Base-by-base conservation (phyloP, 92 coral and sea anemone genomes). In the Bergia sp. region DNA sequence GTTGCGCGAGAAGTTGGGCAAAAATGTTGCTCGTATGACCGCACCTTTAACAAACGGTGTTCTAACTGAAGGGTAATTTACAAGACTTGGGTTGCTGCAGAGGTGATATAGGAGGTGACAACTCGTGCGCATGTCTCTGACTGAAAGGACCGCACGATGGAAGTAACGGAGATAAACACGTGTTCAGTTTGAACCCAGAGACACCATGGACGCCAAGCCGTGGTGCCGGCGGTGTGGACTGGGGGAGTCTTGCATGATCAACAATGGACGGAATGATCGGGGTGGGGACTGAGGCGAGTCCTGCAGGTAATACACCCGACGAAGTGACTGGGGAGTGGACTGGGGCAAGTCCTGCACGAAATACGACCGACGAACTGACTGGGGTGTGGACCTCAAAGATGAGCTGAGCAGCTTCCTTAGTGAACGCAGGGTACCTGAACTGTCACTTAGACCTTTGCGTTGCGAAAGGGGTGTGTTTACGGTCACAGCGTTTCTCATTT, bases 381-480 rank as follows among this genome's bases (percentile, higher is more conserved):
- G 77, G 2, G 87, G 87, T 37, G 79, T 69, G 64, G 79, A 84
- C 2, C 9, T 44, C 0, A 16, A 55, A 15, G 78, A 84, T 8
- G 77, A 71, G 13, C 20, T 44, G 7, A 69, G 55, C 1, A 44
- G 20, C 13, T 55, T 47, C 3, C 64, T 78, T 29, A 71, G 13
- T 23, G 44, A 84, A 40, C 9, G 2, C 13, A 38, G 79, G 0
- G 67, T 69, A 10, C 87, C 65, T 7, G 43, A 44, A 15, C 65
- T 84, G 64, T 69, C 66, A n/a, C 58, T 49, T 8, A 45, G n/a
- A 36, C 65, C 79, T 36, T 15, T 84, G 15, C 87, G 79, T 49
- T 69, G 87, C 4, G 87, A 84, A 69, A 84, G 78, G 2, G 78
- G 87, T 4, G 87, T 84, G 29, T 84, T 84, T 29, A 67, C 11